These are phyloP conservation scores for Choloepus didactylus DNA, from an alignment of 2,797 vertebrate genomes.

Conservation along the genomic window DNA sequence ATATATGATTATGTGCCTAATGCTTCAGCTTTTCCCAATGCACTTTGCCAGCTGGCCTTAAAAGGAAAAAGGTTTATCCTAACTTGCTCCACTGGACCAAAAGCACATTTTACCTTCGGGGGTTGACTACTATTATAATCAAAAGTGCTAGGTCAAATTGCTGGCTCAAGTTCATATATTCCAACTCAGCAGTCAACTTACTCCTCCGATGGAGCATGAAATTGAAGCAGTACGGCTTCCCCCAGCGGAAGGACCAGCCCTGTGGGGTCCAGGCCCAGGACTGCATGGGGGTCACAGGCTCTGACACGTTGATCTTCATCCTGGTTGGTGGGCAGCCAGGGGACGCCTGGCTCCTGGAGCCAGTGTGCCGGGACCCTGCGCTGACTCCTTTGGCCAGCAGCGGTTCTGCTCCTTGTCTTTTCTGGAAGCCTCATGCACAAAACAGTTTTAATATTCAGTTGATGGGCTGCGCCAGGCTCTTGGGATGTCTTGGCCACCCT, in stretches of 20 bases:
- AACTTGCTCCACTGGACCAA: not conserved
- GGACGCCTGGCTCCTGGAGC: not conserved
- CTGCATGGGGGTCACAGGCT: not conserved
- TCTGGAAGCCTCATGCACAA: not conserved
- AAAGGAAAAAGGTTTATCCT: not conserved
- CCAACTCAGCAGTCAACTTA: conserved; percentile 1
- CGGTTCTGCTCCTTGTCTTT: conserved; percentile 39
- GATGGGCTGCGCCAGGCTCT: not conserved
- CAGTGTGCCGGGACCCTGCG: not conserved
- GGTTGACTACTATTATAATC: not conserved
- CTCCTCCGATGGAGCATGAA: conserved; percentile 56
- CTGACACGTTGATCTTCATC: not conserved
- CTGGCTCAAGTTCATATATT: conserved; percentile 4
- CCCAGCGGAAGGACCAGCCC: not conserved
- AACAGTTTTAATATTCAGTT: not conserved
- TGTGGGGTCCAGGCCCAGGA: not conserved
- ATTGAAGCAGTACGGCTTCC: conserved; percentile 57
- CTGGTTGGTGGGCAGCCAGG: conserved; percentile 7
- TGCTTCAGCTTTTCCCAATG: not conserved
- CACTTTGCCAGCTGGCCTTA: not conserved
- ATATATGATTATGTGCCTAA: not conserved
- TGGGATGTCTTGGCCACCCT: not conserved
- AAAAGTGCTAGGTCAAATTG: conserved; percentile 24
- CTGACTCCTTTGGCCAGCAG: conserved; percentile 4
- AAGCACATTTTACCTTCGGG: not conserved